A percentile compares a stretch with the other conserved stretches of the same genome.
Evolutionary conservation across 2,797 vertebrate genomes (phyloP).

Genomic region (Gallinago stenura): DNA sequence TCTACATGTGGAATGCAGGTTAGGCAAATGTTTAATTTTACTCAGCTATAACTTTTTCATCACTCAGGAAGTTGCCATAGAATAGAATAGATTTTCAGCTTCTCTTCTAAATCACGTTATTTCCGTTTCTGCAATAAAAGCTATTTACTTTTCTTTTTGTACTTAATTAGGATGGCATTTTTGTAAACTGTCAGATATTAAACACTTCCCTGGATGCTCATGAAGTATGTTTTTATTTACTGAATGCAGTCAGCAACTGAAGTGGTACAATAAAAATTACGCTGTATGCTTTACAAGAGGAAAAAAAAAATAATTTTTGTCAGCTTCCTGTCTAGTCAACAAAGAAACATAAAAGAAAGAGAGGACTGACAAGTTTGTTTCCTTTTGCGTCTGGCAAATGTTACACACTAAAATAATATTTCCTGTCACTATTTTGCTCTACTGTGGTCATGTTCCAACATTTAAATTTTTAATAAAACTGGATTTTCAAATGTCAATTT

Average conservation of each 20-base stretch:
- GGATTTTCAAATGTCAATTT: slow-evolving; percentile 51
- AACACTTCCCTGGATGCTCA: slow-evolving; percentile 4
- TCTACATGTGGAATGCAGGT: slow-evolving; percentile 19
- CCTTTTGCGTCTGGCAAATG: slow-evolving; percentile 55
- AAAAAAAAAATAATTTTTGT: slow-evolving; percentile 32
- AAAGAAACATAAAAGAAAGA: slow-evolving; percentile 60
- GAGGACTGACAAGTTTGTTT: slow-evolving; percentile 65
- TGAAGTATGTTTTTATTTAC: slow-evolving; percentile 58
- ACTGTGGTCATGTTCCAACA: neutral
- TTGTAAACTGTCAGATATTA: slow-evolving; percentile 32
- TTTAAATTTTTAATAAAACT: slow-evolving; percentile 34
- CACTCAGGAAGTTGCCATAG: slow-evolving; percentile 10
- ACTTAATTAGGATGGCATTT: slow-evolving; percentile 28
- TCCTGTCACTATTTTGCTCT: slow-evolving; percentile 53
- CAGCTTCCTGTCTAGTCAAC: slow-evolving; percentile 78
- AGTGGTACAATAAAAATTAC: slow-evolving; percentile 12
- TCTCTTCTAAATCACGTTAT: neutral
- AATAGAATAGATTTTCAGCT: slow-evolving; percentile 41
- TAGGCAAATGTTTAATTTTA: slow-evolving; percentile 44
- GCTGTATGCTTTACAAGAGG: slow-evolving; percentile 31
- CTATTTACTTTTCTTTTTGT: slow-evolving; percentile 41
- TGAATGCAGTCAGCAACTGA: neutral
- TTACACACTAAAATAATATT: slow-evolving; percentile 65
- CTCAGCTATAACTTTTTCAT: neutral
- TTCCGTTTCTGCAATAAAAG: slow-evolving; percentile 31